Base-by-base conservation (phyloP, 1,140 invertebrate species). In the Melitaea cinxia region DNA sequence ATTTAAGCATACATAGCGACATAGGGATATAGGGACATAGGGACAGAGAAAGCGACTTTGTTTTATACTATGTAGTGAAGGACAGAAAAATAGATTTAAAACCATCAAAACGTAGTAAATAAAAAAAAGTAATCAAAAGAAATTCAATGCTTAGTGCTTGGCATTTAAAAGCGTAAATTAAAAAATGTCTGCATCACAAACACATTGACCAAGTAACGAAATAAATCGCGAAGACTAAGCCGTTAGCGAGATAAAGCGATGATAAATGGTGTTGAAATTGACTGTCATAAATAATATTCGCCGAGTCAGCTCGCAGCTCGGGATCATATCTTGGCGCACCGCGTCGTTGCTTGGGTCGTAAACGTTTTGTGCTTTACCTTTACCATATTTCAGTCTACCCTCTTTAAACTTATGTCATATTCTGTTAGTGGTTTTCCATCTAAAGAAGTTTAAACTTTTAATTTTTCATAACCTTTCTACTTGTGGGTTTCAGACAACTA, bases 221-320 rank as follows among this genome's bases (percentile, higher is more conserved):
- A 45, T 45, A 45, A 57, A 45, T 45, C 35, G 23, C 14, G 30
- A 42, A 42, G 21, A 26, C 28, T 26, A 17, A 57, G 17, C 54
- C 54, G 33, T 56, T 56, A 37, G 54, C 54, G 54, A 56, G 21
- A 39, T 56, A 42, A 42, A 5, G 21, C 23, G 53, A 57, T 50
- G 54, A 57, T 57, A 57, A 57, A 65, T 65, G 53, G 23, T 28
- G 21, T 26, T 37, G 26, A 65, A 56, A 52, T 28, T 56, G 54
- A 57, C 39, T 57, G 45, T 52, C 19, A 57, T 65, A 52, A 50
- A 65, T 65, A 64, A 64, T 33, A 28, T 56, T 50, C 7, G 54
- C 28, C 47, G 54, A 55, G 49, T 52, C 56, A 61, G 21, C 49
- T 26, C 19, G 45, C 28, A 42, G 39, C 15, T 21, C 21, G 19